Percentiles rank a stretch among this genome's conserved stretches.
Conservation (phyloP, 2,797 vertebrate genomes). For the Pangasius krempfi region DNA sequence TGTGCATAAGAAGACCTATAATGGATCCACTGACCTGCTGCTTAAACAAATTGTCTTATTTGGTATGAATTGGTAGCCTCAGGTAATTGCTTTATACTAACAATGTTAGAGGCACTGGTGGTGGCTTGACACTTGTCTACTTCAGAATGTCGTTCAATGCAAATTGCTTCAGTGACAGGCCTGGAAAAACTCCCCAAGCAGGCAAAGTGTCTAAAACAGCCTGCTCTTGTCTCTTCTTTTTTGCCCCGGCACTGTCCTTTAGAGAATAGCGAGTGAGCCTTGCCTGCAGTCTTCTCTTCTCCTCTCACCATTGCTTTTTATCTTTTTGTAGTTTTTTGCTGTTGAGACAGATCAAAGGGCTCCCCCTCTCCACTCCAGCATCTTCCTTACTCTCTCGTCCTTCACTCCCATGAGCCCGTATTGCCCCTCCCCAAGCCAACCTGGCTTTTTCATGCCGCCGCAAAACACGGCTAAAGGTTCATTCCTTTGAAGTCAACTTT, state of each 20-base stretch:
- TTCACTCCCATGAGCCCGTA: conserved; percentile 54
- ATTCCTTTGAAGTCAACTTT: conserved; percentile 72
- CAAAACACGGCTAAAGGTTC: conserved; percentile 63
- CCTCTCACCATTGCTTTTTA: conserved; percentile 50
- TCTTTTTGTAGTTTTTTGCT: conserved; percentile 66
- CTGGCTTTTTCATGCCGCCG: conserved; percentile 63
- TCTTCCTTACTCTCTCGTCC: conserved; percentile 67
- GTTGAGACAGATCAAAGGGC: conserved; percentile 79
- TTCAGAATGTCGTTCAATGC: conserved; percentile 72
- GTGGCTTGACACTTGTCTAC: conserved; percentile 69
- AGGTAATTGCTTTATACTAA: conserved; percentile 68
- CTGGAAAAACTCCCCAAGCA: conserved; percentile 70
- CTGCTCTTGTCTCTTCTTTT: conserved; percentile 68
- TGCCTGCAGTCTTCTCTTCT: conserved; percentile 57
- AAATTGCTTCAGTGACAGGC: conserved; percentile 78
- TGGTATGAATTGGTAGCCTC: conserved; percentile 62
- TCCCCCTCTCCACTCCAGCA: conserved; percentile 66
- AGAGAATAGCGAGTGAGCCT: conserved; percentile 38
- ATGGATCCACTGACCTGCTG: conserved; percentile 62
- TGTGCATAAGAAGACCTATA: conserved; percentile 18
- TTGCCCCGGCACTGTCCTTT: conserved; percentile 56
- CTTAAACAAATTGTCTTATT: conserved; percentile 69
- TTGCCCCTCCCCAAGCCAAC: conserved; percentile 46
- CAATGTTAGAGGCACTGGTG: conserved; percentile 65
- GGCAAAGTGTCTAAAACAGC: conserved; percentile 74